Conservation (phyloP, 2,113 vertebrate species). For the Leptocoma aspasia region DNA sequence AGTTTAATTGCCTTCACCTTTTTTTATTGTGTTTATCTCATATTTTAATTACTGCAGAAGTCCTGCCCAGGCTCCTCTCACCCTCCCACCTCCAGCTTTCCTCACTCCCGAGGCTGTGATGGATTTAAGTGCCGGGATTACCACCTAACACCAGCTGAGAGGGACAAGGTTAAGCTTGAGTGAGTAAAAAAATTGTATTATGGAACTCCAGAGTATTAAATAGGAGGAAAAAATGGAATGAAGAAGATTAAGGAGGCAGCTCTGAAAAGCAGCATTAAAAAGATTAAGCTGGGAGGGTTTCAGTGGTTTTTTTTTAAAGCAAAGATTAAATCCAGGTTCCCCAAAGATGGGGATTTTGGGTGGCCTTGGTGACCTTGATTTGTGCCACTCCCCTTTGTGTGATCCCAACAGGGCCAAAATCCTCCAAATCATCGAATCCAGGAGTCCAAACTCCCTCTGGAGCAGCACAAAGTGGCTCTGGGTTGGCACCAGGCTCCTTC, state of each 20-base stretch:
- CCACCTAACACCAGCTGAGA: slow-evolving; percentile 51
- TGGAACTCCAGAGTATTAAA: slow-evolving; percentile 45
- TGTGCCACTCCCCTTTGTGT: neutral
- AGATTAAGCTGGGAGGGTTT: slow-evolving; percentile 8
- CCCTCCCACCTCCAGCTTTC: neutral
- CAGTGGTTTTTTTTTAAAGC: neutral
- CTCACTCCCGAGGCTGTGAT: neutral
- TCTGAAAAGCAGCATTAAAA: slow-evolving; percentile 49
- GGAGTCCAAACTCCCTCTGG: neutral
- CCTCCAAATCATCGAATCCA: neutral
- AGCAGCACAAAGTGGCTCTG: neutral
- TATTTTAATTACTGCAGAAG: neutral
- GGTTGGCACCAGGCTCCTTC: neutral
- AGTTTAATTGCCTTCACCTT: neutral
- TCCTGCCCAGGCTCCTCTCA: neutral
- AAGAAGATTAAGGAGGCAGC: slow-evolving; percentile 57
- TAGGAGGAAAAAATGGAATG: slow-evolving; percentile 1
- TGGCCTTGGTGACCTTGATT: neutral
- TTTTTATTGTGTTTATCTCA: neutral
- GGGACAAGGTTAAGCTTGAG: slow-evolving; percentile 37
- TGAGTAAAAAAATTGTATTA: slow-evolving; percentile 61
- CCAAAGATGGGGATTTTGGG: neutral
- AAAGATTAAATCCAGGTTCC: neutral
- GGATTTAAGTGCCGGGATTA: slow-evolving; percentile 51
- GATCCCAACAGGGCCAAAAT: neutral